phyloP scores from a whole-genome alignment of 2,797 vertebrate species.

The Monodelphis domestica region DNA sequence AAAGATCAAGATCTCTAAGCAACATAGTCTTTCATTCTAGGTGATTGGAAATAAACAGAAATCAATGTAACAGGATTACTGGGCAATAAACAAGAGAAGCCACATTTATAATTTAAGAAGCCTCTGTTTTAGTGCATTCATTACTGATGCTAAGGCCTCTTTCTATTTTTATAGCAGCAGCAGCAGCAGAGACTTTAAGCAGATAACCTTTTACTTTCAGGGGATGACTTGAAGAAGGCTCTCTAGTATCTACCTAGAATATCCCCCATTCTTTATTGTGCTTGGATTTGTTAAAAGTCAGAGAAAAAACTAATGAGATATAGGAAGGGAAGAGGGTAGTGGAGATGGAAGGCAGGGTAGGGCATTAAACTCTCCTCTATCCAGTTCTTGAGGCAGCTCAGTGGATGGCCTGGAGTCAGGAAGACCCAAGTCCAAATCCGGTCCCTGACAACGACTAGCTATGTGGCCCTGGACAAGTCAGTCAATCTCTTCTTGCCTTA shows the following conservation, averaged over 20 bases:
- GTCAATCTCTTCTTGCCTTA: no score
- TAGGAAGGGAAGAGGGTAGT: neutral
- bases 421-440: no score
- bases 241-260: neutral
- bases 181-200: constrained; percentile 54
- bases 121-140: constrained; percentile 63
- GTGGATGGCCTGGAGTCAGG: no score
- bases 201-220: constrained; percentile 1
- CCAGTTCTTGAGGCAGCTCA: no score
- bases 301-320: neutral
- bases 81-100: constrained; percentile 67
- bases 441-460: no score
- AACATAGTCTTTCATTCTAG: constrained; percentile 40
- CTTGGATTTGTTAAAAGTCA: neutral
- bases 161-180: constrained; percentile 76
- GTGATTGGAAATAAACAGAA: constrained; percentile 79
- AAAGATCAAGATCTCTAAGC: constrained; percentile 77
- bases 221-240: neutral
- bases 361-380: neutral
- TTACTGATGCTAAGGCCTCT: constrained; percentile 55
- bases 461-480: no score
- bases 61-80: constrained; percentile 75
- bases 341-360: neutral
- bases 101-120: constrained; percentile 72
- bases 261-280: neutral